These are phyloP conservation scores for Polydesmus complanatus DNA, from an alignment of 2,888 invertebrate genomes.

Conservation along the genomic window DNA sequence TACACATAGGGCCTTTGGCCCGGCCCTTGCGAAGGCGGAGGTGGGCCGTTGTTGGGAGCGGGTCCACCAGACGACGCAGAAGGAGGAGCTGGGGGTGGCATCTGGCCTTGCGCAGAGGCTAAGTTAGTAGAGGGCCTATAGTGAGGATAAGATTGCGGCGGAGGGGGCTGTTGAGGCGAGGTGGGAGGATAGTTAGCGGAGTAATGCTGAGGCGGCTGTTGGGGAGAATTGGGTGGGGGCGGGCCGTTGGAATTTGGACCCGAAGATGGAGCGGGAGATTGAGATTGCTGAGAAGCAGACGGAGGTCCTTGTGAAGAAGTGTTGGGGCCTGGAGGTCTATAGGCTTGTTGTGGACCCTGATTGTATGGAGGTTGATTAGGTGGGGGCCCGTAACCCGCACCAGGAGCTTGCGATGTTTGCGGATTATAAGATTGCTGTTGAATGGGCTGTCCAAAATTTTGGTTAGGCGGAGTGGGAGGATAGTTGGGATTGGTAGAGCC, in stretches of 20 bases:
- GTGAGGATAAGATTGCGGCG: constrained; percentile 1
- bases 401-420: constrained; percentile 5
- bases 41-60: constrained; percentile 34
- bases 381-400: constrained; percentile 2
- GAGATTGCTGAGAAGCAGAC: not conserved
- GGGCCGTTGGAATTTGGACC: not conserved
- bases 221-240: constrained; percentile 6
- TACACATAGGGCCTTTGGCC: constrained; percentile 8
- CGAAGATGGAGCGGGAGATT: not conserved
- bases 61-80: constrained; percentile 34
- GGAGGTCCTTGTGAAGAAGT: constrained; percentile 1
- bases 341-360: not conserved
- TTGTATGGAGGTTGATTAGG: not conserved
- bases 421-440: constrained; percentile 16
- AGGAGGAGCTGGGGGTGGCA: constrained; percentile 42
- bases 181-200: not conserved
- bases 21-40: constrained; percentile 29
- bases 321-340: not conserved
- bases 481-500: not conserved
- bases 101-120: constrained; percentile 5
- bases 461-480: constrained; percentile 1
- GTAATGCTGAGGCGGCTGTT: constrained; percentile 2
- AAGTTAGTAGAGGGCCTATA: constrained; percentile 1
- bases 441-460: constrained; percentile 15
- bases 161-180: constrained; percentile 2